A percentile compares a stretch with the other conserved stretches of the same genome.
phyloP scores from a whole-genome alignment of 1,140 invertebrate species.

The Procambarus clarkii region DNA sequence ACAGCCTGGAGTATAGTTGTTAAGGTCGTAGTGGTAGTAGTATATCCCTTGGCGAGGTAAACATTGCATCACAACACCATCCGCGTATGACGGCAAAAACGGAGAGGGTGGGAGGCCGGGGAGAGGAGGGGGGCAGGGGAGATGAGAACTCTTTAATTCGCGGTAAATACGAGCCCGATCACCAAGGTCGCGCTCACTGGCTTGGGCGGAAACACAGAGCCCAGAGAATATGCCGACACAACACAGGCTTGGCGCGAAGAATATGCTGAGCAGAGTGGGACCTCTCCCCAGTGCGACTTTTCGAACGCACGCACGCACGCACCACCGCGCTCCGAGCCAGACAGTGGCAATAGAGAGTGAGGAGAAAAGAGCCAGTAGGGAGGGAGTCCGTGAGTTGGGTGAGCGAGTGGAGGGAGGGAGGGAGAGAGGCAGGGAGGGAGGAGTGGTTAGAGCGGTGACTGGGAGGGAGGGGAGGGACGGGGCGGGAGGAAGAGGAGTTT shows the following conservation, averaged over 20 bases:
- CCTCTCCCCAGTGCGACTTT: constrained; percentile 32
- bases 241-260: constrained; percentile 30
- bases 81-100: background rate
- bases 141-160: background rate
- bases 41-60: background rate
- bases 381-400: background rate
- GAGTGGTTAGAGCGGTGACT: background rate
- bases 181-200: constrained; percentile 20
- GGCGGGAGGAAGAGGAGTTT: background rate
- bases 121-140: too few species aligned
- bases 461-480: constrained; percentile 1
- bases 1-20: background rate
- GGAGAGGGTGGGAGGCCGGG: too few species aligned
- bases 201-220: constrained; percentile 1
- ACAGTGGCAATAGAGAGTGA: constrained; percentile 28
- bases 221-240: constrained; percentile 26
- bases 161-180: background rate
- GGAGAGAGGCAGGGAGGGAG: background rate
- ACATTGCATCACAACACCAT: background rate
- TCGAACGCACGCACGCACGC: constrained; percentile 37
- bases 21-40: background rate
- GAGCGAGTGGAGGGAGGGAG: background rate
- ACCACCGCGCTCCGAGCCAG: constrained; percentile 25
- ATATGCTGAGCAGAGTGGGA: constrained; percentile 34
- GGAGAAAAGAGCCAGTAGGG: constrained; percentile 23